Base-by-base conservation (phyloP, 1,140 invertebrate species). In the Temnothorax longispinosus region DNA sequence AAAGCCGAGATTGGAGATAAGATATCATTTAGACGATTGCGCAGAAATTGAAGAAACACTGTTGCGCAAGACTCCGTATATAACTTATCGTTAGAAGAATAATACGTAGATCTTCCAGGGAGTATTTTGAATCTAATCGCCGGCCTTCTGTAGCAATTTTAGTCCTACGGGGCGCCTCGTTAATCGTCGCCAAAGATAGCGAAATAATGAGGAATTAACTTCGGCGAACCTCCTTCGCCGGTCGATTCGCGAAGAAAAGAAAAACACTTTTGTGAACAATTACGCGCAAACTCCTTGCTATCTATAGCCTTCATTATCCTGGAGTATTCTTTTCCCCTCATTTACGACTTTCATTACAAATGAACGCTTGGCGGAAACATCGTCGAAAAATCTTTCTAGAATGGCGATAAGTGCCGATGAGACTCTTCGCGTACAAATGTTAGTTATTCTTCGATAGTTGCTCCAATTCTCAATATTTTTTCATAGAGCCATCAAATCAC, bases 141-240 rank as follows among this genome's bases (percentile, higher is more conserved):
- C 60, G 21, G 62, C 35, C 35, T 67, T n/a, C 64, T 38, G 32
- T 54, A 80, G 69, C 35, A 38, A 89, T 90, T 89, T 84, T 85
- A 78, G 44, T 69, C 65, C 60, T 54, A 71, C 44, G 21, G 35
- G 47, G 75, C 38, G 5, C 35, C 75, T 89, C 87, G 84, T 90
- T 90, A 91, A 91, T 87, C 58, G 84, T 91, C 38, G 89, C 90
- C 90, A 62, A 71, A 58, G 87, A 84, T 90, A 85, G 85, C 52
- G 85, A 90, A 90, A 91, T 91, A 91, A 91, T 72, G 89, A 91
- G 89, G 78, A 88, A 91, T 90, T 91, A 91, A 91, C 84, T 91
- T 86, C 38, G 38, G 38, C 82, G 72, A 75, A 85, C 35, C 64
- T 44, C 18, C 21, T 38, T 62, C n/a, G 32, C 50, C 50, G 27